Conservation (phyloP, 2,797 vertebrate genomes). For the Ciconia nigra region DNA sequence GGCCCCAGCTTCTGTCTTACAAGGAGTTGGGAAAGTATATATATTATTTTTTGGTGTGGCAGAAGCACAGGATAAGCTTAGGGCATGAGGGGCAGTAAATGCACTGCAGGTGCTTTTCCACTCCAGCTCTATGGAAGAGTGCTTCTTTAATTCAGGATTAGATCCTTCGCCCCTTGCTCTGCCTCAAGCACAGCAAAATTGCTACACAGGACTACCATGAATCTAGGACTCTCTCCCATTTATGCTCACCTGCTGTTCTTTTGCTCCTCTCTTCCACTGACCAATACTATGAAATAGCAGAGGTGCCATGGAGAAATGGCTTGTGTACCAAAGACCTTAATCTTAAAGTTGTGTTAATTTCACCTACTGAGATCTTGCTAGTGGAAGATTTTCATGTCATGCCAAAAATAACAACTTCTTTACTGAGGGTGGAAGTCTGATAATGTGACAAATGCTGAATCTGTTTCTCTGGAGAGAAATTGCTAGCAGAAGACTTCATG, state of each 20-base stretch:
- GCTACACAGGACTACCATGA: neutral
- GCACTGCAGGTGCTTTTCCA: neutral
- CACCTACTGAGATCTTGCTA: neutral
- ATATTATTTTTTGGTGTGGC: fast-evolving
- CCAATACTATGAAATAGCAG: neutral
- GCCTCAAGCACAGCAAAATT: neutral
- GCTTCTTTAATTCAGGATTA: neutral
- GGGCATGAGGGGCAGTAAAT: neutral
- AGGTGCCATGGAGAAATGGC: neutral
- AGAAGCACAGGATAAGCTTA: neutral
- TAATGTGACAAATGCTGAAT: slow-evolving; percentile 32
- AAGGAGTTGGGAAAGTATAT: neutral
- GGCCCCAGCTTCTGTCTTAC: neutral
- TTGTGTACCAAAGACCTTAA: neutral
- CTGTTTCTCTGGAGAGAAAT: slow-evolving; percentile 13
- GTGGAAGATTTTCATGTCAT: neutral
- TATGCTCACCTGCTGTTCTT: neutral
- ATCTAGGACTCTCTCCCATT: neutral
- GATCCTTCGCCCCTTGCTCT: neutral
- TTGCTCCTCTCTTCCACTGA: neutral
- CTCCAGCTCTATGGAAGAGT: neutral
- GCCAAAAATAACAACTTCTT: slow-evolving; percentile 10
- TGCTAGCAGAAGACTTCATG: neutral
- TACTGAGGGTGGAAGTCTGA: slow-evolving; percentile 25
- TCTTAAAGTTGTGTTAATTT: neutral